Base-by-base conservation (phyloP, 1,140 invertebrate genomes). In the Atta cephalotes region DNA sequence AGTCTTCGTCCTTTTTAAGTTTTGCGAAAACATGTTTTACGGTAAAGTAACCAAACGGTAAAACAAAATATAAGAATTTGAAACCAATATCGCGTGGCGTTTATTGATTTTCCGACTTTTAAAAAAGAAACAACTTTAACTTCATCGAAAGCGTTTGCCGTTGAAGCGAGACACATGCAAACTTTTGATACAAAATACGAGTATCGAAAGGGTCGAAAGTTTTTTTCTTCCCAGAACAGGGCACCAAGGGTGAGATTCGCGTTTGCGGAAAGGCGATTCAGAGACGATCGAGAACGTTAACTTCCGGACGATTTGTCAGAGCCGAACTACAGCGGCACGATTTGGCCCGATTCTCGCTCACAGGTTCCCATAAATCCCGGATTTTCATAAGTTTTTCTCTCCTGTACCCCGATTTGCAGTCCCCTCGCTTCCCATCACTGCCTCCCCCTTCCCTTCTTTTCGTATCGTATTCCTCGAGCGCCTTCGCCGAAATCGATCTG, bases 261-360 rank as follows among this genome's bases (percentile, higher is more conserved):
- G 51, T 53, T 35, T 45, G 80, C 81, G 80, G 82, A 87, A 90
- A 87, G 74, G 87, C 80, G 85, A 91, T 87, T 70, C 79, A 45
- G 45, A 65, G 85, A 86, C 92, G 91, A 91, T 90, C 84, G 87
- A 39, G 70, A 89, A 90, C 89, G 91, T 91, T 92, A 92, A 89
- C 92, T 93, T 93, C 89, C 92, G 87, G 89, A 88, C 92, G 92
- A 93, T 93, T 93, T 92, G 90, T 93, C 91, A 90, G 85, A 90
- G 82, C 87, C 85, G 70, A 79, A 74, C 82, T 56, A 82, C 65
- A 25, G 84, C 87, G 89, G 86, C 88, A 82, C 88, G 63, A 51
- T 21, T 28, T 21, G 49, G 78, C 31, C 65, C 77, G 77, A 66
- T 62, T 79, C 45, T 79, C 82, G 79, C 39, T 60, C 79, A 72